Base-by-base conservation (phyloP, 2,797 vertebrate species). In the Morus bassanus region DNA sequence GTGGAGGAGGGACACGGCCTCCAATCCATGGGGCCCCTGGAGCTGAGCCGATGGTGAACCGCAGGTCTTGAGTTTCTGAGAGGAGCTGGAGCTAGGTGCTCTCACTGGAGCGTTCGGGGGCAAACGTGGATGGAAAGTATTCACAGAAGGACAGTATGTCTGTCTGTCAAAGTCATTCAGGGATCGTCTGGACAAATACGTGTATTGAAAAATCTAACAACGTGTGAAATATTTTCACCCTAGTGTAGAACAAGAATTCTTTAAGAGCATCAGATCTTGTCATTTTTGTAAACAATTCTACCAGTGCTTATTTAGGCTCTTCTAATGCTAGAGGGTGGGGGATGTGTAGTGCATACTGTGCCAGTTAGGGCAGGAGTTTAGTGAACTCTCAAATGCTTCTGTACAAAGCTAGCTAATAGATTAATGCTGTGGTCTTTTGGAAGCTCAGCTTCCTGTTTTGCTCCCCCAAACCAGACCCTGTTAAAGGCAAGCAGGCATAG, bases 161-260 rank as follows among this genome's bases (percentile, higher is more conserved):
- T 57, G 25, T 16, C 65, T 75, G 35, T 17, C 46, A 67, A 67
- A 50, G 46, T 60, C 28, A 54, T 54, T 35, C 53, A 21, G 24
- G 63, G 41, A 30, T 33, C 6, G 9, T 30, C 31, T 43, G 48
- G 48, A 39, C 27, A 84, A 92, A 39, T 31, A 15, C 0, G 0
- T 23, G 28, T 51, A 23, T 50, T 54, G 30, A 59, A 73, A 83
- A 70, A 21, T 13, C 18, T 39, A 63, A 63, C 30, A 48, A 9
- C 9, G 6, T 8, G 4, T 63, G 28, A 76, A 72, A 19, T 79
- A 56, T 53, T 91, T 95, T 88, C 23, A 41, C 43, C 50, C 30
- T 57, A 27, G 28, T 31, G 9, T 18, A 72, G 31, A 79, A 37
- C 16, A 30, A 37, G 19, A 78, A 24, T 73, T 89, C 11, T 74